phyloP scores from a whole-genome alignment of 2,113 vertebrate species.

The Apodemus speciosus region DNA sequence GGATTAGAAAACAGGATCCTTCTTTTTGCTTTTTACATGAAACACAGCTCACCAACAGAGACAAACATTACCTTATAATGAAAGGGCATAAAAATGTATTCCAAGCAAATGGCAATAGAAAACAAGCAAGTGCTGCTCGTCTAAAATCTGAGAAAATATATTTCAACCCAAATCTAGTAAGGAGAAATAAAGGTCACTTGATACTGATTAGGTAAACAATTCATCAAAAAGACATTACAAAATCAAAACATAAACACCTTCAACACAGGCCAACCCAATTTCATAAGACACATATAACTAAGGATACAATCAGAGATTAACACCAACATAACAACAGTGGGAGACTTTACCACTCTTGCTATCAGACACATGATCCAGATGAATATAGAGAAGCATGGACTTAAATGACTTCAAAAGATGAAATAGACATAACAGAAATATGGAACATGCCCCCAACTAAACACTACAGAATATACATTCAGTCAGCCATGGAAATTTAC shows the following conservation, averaged over 20 bases:
- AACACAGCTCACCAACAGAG: too few relatives aligned
- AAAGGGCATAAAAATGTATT: too few relatives aligned
- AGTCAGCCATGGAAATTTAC: not conserved
- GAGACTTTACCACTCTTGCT: not conserved
- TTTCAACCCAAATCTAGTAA: not conserved
- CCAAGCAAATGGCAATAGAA: too few relatives aligned
- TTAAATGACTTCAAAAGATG: not conserved
- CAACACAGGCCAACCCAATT: not conserved
- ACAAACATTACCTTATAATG: too few relatives aligned
- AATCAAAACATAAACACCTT: not conserved
- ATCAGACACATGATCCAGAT: not conserved
- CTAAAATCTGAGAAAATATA: not conserved
- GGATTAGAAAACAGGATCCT: too few relatives aligned
- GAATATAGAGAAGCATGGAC: not conserved
- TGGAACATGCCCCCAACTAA: not conserved
- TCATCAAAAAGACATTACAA: not conserved
- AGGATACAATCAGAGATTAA: not conserved
- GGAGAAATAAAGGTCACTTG: not conserved
- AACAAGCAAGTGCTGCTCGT: not conserved
- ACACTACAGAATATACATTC: not conserved
- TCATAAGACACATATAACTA: not conserved
- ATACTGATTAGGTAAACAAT: not conserved
- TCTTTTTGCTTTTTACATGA: too few relatives aligned
- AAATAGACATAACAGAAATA: not conserved
- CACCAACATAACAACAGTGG: not conserved